Conservation (phyloP, 2,797 vertebrate species). For the Perodicticus potto region DNA sequence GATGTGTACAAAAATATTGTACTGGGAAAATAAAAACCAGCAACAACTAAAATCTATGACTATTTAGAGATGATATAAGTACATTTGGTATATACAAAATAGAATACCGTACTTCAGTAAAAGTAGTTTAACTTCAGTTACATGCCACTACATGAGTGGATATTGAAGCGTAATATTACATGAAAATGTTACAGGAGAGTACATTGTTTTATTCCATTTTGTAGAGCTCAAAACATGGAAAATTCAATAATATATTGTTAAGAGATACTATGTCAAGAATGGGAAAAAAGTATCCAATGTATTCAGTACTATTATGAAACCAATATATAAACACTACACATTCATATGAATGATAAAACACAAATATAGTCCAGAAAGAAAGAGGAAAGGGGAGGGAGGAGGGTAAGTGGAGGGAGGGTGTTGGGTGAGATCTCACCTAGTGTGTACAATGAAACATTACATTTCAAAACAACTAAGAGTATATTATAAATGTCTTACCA, state of each 20-base stretch:
- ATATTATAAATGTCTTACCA: no score
- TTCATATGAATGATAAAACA: no score
- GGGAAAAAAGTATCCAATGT: no score
- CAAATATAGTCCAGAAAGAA: no score
- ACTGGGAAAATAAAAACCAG: background rate
- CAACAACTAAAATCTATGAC: background rate
- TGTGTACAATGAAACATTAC: no score
- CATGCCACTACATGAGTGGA: background rate
- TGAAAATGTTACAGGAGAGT: background rate
- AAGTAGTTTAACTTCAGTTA: slow-evolving; percentile 27
- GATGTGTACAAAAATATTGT: background rate
- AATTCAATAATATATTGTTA: slow-evolving; percentile 4
- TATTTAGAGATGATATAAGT: slow-evolving; percentile 18
- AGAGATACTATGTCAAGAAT: background rate
- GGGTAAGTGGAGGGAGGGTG: no score
- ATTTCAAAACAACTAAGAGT: no score
- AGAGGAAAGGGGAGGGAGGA: no score
- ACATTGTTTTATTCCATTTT: background rate
- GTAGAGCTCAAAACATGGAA: slow-evolving; percentile 37
- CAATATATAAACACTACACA: no score
- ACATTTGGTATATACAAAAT: background rate
- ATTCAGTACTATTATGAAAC: no score
- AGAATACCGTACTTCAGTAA: background rate
- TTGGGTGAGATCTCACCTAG: no score
- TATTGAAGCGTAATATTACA: background rate